phyloP scores from a whole-genome alignment of 2,113 vertebrate species.

The Macrotis lagotis region DNA sequence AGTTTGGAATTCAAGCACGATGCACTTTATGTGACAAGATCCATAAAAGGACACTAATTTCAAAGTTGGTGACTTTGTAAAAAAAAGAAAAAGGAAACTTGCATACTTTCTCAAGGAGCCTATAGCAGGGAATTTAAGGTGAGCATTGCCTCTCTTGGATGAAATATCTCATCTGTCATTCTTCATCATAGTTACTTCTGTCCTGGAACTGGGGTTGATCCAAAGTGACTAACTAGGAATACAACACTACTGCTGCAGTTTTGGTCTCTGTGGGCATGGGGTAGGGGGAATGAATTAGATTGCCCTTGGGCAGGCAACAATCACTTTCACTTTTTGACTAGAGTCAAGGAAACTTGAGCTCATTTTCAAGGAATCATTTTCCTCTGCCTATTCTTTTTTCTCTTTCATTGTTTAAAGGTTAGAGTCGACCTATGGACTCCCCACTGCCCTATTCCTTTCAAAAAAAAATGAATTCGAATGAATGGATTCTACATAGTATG shows the following conservation, averaged over 20 bases:
- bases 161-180: background rate
- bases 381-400: background rate
- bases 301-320: background rate
- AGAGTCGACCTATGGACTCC: background rate
- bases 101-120: conserved; percentile 23
- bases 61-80: background rate
- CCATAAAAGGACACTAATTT: conserved; percentile 39
- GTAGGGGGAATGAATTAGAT: background rate
- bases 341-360: background rate
- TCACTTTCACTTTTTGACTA: conserved; percentile 5
- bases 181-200: conserved; percentile 30
- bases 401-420: background rate
- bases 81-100: background rate
- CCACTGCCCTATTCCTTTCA: conserved; percentile 9
- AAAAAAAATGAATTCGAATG: conserved; percentile 23
- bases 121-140: background rate
- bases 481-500: background rate
- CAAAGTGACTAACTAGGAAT: background rate
- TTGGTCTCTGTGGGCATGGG: background rate
- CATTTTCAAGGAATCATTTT: conserved; percentile 14
- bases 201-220: background rate
- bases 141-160: background rate
- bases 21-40: conserved; percentile 46
- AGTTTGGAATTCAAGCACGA: conserved; percentile 20
- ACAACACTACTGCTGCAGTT: background rate